Conservation (phyloP, 2,113 vertebrate genomes). For the Leiothrix lutea region DNA sequence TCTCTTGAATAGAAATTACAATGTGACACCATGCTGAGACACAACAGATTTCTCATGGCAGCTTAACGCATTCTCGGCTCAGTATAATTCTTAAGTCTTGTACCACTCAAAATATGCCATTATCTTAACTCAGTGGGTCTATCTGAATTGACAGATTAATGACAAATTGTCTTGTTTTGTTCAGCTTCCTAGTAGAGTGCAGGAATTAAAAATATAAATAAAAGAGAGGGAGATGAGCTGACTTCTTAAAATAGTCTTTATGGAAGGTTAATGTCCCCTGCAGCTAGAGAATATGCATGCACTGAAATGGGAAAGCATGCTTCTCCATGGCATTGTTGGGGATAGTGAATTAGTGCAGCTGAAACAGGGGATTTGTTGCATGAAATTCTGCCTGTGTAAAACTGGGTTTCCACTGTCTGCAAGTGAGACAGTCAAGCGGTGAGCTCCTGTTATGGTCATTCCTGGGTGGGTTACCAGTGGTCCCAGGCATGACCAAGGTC, state of each 20-base stretch:
- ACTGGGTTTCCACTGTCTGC: background rate
- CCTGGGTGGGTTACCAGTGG: background rate
- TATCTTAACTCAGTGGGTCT: background rate
- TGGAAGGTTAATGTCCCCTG: background rate
- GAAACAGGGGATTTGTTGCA: background rate
- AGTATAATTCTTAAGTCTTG: background rate
- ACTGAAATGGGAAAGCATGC: background rate
- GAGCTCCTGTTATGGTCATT: background rate
- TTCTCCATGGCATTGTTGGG: background rate
- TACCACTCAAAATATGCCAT: background rate
- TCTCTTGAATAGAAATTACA: background rate
- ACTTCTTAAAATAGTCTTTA: background rate
- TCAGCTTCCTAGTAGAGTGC: background rate
- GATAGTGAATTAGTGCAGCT: background rate
- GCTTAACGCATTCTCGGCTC: background rate
- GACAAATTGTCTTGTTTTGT: background rate
- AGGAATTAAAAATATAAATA: background rate
- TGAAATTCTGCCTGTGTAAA: background rate
- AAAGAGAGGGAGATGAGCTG: background rate
- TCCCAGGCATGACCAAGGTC: background rate
- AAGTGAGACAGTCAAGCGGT: background rate
- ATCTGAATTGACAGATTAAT: background rate
- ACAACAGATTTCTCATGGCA: background rate
- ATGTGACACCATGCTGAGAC: background rate
- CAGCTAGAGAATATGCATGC: background rate